Base-by-base conservation (phyloP, 2,113 vertebrate genomes). In the Eonycteris spelaea region DNA sequence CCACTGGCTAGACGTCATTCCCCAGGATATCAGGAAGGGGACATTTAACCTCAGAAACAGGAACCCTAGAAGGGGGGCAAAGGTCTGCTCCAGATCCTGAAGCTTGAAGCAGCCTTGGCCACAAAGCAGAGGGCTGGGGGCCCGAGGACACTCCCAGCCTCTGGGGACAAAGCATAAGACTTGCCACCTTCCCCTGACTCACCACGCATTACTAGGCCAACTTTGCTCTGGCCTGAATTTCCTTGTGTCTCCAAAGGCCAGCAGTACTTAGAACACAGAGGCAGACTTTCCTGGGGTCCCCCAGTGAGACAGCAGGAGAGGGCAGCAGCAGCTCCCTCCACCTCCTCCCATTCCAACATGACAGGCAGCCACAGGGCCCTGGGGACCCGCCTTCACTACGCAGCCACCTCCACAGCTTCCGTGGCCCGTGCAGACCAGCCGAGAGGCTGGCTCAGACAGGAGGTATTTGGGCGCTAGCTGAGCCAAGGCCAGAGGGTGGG, bases 381-480 rank as follows among this genome's bases (percentile, higher is more conserved):
- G 43, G 97, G 98, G 97, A 98, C 82, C 98, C 53, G 70, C 97
- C 97, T 98, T 97, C 96, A 16, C 92, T 95, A 97, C 82, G 71
- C 96, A 97, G 83, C 96, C 96, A 97, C 97, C 96, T 74, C 96
- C 11, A 1, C 90, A 4, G 87, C 75, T 89, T 89, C 94, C 3
- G 0, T 0, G 7, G 94, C 87, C 91, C 45, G 59, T 43, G 91
- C 91, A 95, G 96, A 86, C 13, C 59, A 38, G 89, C 86, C 80
- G 79, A 95, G 79, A 96, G 94, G 80, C 43, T 21, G 30, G 77
- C 94, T 95, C 8, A 82, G 96, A 63, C 71, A 59, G 51, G 71
- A 73, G 75, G 88, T 67, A 12, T 51, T 21, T 9, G n/a, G 86
- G 82, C 57, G 19, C 90, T 65, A 51, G 28, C 91, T 26, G 16